Percentiles rank a stretch among this genome's conserved stretches.
Evolutionary conservation across 1,140 invertebrate genomes (phyloP).

Genomic region (Listronotus bonariensis): DNA sequence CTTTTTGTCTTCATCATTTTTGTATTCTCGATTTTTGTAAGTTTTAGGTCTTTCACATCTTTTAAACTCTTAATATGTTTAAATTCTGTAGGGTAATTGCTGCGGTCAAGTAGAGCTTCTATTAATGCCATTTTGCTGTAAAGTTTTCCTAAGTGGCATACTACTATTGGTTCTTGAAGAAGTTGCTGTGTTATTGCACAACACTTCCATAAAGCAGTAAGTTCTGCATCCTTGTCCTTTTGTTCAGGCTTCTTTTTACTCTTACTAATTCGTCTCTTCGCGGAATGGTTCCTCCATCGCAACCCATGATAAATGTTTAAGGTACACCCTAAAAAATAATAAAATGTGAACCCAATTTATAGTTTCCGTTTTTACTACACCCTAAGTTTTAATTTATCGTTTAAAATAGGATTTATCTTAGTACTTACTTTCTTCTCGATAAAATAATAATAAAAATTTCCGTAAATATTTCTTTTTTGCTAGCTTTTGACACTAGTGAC

Average conservation of each 20-base stretch:
- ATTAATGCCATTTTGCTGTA: conserved; percentile 95
- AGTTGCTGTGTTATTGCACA: conserved; percentile 90
- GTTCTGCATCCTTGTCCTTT: conserved; percentile 92
- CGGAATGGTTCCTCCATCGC: conserved; percentile 99
- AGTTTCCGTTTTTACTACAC: too few relatives aligned
- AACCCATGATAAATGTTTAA: conserved; percentile 78
- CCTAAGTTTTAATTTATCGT: too few relatives aligned
- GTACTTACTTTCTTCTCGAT: too few relatives aligned
- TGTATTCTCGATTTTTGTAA: conserved; percentile 88
- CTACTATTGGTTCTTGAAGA: conserved; percentile 85
- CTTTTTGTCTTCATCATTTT: conserved; percentile 74
- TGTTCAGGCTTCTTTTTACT: conserved; percentile 92
- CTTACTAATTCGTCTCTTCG: conserved; percentile 90
- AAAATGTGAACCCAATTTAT: too few relatives aligned
- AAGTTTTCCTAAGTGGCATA: conserved; percentile 87
- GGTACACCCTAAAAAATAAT: neutral
- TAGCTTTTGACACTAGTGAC: too few relatives aligned
- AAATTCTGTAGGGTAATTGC: conserved; percentile 68
- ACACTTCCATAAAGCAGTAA: conserved; percentile 91
- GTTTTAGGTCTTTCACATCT: conserved; percentile 87
- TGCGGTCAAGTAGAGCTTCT: conserved; percentile 84
- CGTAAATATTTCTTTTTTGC: too few relatives aligned
- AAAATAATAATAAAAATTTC: too few relatives aligned
- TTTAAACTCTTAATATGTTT: conserved; percentile 86
- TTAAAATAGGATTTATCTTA: too few relatives aligned